These are phyloP conservation scores for Vulpes ferrilata DNA, from an alignment of 2,113 vertebrate species.

Conservation along the genomic window DNA sequence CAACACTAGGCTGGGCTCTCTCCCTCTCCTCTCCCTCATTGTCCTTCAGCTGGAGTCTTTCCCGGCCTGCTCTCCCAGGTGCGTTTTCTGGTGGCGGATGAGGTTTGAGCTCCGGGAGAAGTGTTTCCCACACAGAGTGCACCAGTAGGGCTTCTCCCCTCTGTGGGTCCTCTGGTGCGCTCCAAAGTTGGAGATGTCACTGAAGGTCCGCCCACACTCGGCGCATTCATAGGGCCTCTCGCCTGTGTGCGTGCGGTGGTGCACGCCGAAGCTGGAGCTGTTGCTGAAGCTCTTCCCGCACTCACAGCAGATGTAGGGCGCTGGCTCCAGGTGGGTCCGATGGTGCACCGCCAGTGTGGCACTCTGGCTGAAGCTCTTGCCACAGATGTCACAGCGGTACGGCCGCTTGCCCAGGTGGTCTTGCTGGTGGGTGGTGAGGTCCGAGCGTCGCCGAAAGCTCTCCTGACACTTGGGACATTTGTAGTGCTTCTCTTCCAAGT, in stretches of 20 bases:
- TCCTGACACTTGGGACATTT: constrained; percentile 82
- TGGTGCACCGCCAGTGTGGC: constrained; percentile 72
- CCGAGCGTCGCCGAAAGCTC: constrained; percentile 79
- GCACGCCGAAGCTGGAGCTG: constrained; percentile 83
- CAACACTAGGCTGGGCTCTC: neutral
- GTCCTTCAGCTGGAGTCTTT: constrained; percentile 69
- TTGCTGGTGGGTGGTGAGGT: constrained; percentile 81
- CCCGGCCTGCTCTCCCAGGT: constrained; percentile 70
- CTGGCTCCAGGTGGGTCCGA: constrained; percentile 79
- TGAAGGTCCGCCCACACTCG: constrained; percentile 78
- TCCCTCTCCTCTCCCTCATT: neutral
- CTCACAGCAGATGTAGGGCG: constrained; percentile 82
- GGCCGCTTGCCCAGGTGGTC: constrained; percentile 82
- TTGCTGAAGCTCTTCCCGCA: constrained; percentile 84
- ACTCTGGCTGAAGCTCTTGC: constrained; percentile 81
- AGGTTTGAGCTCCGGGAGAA: constrained; percentile 86
- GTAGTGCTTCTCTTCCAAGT: constrained; percentile 83
- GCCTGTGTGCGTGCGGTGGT: constrained; percentile 78
- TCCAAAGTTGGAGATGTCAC: constrained; percentile 77
- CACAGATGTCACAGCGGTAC: constrained; percentile 80
- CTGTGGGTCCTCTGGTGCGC: constrained; percentile 85
- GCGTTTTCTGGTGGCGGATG: constrained; percentile 85
- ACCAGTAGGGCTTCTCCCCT: constrained; percentile 83
- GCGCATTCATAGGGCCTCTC: constrained; percentile 12
- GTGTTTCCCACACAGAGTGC: constrained; percentile 82